Evolutionary conservation across 2,888 invertebrate species (phyloP).

Genomic region (Leptinotarsa tumamoca): DNA sequence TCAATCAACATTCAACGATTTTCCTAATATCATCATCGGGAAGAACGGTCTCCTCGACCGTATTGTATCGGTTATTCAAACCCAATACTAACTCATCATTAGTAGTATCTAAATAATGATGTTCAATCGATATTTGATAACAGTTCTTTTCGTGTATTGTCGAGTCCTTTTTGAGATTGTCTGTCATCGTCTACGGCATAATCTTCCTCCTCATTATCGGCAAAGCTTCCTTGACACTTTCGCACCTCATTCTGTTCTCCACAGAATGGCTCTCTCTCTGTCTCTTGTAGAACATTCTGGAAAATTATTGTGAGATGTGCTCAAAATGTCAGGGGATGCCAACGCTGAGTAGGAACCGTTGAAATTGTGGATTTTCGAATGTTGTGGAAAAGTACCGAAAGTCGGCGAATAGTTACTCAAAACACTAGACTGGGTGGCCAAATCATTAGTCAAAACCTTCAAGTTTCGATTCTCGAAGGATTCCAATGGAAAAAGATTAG

Average conservation of each 20-base stretch:
- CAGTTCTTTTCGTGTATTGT: not conserved
- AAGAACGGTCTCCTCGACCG: not conserved
- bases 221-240: not conserved
- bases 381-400: not conserved
- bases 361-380: not conserved
- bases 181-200: not conserved
- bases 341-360: slow-evolving; percentile 18
- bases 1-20: too few relatives aligned
- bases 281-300: not conserved
- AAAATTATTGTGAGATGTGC: slow-evolving; percentile 23
- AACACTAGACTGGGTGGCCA: slow-evolving; percentile 2
- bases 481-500: not conserved
- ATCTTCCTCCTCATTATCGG: not conserved
- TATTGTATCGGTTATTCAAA: not conserved
- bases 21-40: not conserved
- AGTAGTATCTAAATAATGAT: not conserved
- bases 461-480: not conserved
- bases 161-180: too few relatives aligned
- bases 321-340: slow-evolving; percentile 34
- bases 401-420: not conserved
- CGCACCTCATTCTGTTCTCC: not conserved
- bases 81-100: not conserved
- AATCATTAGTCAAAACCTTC: not conserved
- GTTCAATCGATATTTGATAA: slow-evolving; percentile 24
- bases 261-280: not conserved